Conservation (phyloP, 64 coral and sea anemone species). For the Stylophora pistillata region DNA sequence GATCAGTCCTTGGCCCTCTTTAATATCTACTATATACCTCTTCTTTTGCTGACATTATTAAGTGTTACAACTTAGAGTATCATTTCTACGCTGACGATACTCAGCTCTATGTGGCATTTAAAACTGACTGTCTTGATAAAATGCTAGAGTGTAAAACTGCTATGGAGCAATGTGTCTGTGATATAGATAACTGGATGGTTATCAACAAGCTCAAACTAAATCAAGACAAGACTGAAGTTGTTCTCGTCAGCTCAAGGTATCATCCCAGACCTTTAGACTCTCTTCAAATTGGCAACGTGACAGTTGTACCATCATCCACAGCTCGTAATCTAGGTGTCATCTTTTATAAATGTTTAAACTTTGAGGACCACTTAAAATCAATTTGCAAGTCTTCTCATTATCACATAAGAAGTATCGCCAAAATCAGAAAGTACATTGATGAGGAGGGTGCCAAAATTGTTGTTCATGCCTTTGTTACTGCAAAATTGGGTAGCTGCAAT, state of each 20-base stretch:
- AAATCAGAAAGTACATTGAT: slow-evolving; percentile 22
- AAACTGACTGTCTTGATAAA: slow-evolving; percentile 9
- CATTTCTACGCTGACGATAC: slow-evolving; percentile 41
- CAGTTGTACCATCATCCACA: slow-evolving; percentile 1
- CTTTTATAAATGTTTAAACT: slow-evolving; percentile 2
- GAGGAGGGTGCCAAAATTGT: slow-evolving; percentile 17
- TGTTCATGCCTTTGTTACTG: slow-evolving; percentile 18
- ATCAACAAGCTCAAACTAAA: slow-evolving; percentile 1
- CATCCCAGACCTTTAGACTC: slow-evolving; percentile 7
- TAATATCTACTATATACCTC: slow-evolving; percentile 47
- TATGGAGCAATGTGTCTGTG: not conserved
- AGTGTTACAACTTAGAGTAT: slow-evolving; percentile 35
- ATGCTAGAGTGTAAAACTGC: not conserved
- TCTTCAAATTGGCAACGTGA: slow-evolving; percentile 1
- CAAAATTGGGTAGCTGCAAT: not conserved
- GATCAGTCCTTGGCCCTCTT: slow-evolving; percentile 50
- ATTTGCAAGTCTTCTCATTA: slow-evolving; percentile 20
- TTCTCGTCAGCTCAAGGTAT: slow-evolving; percentile 8
- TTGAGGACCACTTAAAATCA: slow-evolving; percentile 15
- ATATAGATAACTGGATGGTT: slow-evolving; percentile 16
- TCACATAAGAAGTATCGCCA: slow-evolving; percentile 1
- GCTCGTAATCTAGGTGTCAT: slow-evolving; percentile 1
- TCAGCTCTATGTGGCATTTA: slow-evolving; percentile 18
- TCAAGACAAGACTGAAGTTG: slow-evolving; percentile 25
- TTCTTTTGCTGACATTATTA: slow-evolving; percentile 39